phyloP scores from a whole-genome alignment of 2,113 vertebrate species.

The Sciurus niger region DNA sequence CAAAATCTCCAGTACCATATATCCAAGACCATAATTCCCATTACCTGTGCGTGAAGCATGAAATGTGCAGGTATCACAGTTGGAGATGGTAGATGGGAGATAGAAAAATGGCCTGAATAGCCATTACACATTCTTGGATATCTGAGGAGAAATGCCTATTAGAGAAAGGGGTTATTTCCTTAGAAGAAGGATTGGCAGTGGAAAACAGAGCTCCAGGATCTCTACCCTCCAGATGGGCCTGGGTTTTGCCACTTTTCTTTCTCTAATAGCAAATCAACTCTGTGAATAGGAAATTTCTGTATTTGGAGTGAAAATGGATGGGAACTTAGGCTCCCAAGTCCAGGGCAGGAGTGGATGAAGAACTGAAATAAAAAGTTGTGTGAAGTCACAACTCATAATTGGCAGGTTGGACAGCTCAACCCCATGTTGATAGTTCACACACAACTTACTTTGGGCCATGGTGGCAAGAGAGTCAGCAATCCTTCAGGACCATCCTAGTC shows the following conservation, averaged over 20 bases:
- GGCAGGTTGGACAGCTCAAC: conserved; percentile 65
- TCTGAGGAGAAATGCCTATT: background rate
- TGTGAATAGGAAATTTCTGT: conserved; percentile 61
- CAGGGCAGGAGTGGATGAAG: background rate
- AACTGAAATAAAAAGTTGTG: background rate
- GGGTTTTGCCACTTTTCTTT: conserved; percentile 68
- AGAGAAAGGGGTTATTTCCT: background rate
- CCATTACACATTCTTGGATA: background rate
- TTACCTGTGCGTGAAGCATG: background rate
- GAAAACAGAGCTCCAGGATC: conserved; percentile 27
- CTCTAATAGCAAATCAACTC: conserved; percentile 44
- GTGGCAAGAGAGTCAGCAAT: conserved; percentile 68
- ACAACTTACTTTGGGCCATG: conserved; percentile 65
- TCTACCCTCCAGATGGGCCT: conserved; percentile 41
- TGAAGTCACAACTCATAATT: conserved; percentile 77
- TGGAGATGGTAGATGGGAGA: background rate
- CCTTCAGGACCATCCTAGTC: background rate
- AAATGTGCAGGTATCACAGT: background rate
- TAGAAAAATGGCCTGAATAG: background rate
- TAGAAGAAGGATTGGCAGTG: background rate
- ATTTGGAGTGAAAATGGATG: conserved; percentile 63
- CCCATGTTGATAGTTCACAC: conserved; percentile 76
- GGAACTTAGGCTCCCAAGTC: conserved; percentile 73
- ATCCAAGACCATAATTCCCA: background rate
- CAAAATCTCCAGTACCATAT: background rate